Evolutionary conservation across 1,140 invertebrate genomes (phyloP).

Genomic region (Pogonognathellus flavescens): DNA sequence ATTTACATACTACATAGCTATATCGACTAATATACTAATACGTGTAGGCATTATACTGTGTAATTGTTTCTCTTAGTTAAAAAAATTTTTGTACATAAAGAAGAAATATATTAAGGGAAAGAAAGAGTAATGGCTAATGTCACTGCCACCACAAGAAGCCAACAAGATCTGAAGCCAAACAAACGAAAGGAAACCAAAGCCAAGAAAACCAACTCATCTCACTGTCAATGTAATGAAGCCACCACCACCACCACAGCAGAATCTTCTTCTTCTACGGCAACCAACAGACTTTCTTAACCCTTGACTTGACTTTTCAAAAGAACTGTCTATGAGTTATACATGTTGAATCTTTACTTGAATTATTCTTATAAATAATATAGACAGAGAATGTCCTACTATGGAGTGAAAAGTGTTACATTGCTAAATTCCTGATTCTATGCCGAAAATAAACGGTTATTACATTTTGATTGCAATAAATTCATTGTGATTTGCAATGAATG

Average conservation of each 20-base stretch:
- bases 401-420: too few relatives aligned
- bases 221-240: constrained; percentile 2
- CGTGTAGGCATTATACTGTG: not conserved
- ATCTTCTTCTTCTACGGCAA: not conserved
- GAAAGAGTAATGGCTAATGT: constrained; percentile 41
- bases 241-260: too few relatives aligned
- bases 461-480: not conserved
- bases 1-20: too few relatives aligned
- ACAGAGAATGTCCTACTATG: too few relatives aligned
- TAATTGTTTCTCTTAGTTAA: not conserved
- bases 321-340: not conserved
- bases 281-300: constrained; percentile 13
- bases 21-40: too few relatives aligned
- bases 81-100: not conserved
- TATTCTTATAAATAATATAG: too few relatives aligned
- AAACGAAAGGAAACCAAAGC: constrained; percentile 3
- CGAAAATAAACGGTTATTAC: constrained; percentile 27
- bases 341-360: not conserved
- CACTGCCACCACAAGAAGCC: constrained; percentile 41
- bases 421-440: not conserved
- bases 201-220: not conserved
- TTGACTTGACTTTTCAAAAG: not conserved
- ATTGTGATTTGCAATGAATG: too few relatives aligned
- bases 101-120: not conserved
- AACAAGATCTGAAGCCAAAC: not conserved